Percentiles rank a stretch among this genome's conserved stretches.
Conservation (phyloP, 2,797 vertebrate genomes). For the Takifugu rubripes region DNA sequence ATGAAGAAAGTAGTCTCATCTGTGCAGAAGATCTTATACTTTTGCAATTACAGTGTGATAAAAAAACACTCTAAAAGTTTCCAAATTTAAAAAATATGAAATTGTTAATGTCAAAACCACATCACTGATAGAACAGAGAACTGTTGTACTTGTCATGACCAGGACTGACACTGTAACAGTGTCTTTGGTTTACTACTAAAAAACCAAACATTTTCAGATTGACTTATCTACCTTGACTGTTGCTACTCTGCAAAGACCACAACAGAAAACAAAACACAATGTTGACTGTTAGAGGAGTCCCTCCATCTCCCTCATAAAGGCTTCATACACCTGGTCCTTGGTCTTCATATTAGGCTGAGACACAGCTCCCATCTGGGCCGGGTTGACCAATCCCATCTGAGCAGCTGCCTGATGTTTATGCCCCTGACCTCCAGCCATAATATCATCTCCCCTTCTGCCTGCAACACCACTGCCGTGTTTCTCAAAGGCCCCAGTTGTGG, state of each 20-base stretch:
- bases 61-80: constrained; percentile 7
- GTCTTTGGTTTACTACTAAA: constrained; percentile 2
- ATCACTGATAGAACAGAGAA: constrained; percentile 1
- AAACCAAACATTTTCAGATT: neutral
- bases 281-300: constrained; percentile 82
- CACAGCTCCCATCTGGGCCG: constrained; percentile 64
- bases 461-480: constrained; percentile 29
- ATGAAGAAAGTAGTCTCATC: constrained; percentile 11
- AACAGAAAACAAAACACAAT: constrained; percentile 3
- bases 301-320: constrained; percentile 99
- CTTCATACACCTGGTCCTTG: constrained; percentile 98
- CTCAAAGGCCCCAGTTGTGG: constrained; percentile 38
- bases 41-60: constrained; percentile 3
- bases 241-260: constrained; percentile 31
- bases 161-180: constrained; percentile 5
- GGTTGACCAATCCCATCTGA: constrained; percentile 61
- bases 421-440: constrained; percentile 42
- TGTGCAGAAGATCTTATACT: constrained; percentile 27
- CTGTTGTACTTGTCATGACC: neutral
- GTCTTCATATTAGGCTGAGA: constrained; percentile 89
- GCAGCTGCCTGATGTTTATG: constrained; percentile 67
- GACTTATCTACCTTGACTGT: constrained; percentile 1
- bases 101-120: constrained; percentile 14
- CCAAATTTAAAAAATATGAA: constrained; percentile 6
- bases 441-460: constrained; percentile 57